Evolutionary conservation across 2,797 vertebrate genomes (phyloP), one percentile per base, ranked within the genome.

Genomic region (Hippocampus kuda): DNA sequence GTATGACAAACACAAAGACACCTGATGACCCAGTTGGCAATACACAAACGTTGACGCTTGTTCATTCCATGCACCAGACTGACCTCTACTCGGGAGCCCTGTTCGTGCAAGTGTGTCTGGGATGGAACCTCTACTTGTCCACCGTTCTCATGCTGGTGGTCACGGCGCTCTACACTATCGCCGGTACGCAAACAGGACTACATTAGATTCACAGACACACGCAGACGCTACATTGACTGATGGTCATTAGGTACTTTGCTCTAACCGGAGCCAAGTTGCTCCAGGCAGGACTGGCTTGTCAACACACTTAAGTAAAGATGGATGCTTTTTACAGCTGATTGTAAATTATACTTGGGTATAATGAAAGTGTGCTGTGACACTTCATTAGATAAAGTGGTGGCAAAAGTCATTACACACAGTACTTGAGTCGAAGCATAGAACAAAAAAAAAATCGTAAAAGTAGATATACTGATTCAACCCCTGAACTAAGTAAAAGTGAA

Each of bases 61-160:
- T 75, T 70, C 54, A 73, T 67, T 77, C 72, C 18, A 0, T 0
- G n/a, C 70, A 51, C 6, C 85, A 98, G 94, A 94, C 94, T 0
- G 95, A 95, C 82, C 89, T 99, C 81, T 95, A 93, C 15, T 96
- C 91, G 0, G 94, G 94, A 70, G 93, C 95, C 0, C 78, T 98
- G 75, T 98, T 95, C 0, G 89, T 97, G 59, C 94, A 95, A 81
- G 92, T 97, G 79, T 98, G 94, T 84, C 88, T 97, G 69, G 94
- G 94, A 34, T 99, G 95, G 95, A 94, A 96, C 84, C 93, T 97
- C 65, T 94, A 94, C 84, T 88, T 98, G 64, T 94, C 94, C 77
- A 94, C 93, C 0, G 70, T 92, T 64, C 90, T 97, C 68, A 91
- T 94, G 89, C 90, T 99, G 68, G 76, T 89, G 73, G 88, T 95